phyloP scores from a whole-genome alignment of 1,140 invertebrate genomes.

The Sesamia nonagrioides region DNA sequence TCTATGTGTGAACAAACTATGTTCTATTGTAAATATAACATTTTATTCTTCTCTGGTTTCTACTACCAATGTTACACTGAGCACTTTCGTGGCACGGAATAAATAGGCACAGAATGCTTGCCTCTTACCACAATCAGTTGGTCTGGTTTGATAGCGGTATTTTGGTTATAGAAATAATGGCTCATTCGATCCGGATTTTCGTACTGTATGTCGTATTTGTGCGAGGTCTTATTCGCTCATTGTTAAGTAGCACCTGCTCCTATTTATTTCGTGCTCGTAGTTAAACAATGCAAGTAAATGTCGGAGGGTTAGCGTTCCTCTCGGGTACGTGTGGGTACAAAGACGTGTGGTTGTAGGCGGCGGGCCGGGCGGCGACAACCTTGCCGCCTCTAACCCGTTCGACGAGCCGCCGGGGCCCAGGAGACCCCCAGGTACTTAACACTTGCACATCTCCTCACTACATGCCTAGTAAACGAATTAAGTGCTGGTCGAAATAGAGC shows the following conservation, averaged over 20 bases:
- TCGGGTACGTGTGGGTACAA: slow-evolving; percentile 63
- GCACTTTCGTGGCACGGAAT: slow-evolving; percentile 23
- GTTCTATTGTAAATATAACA: slow-evolving; percentile 33
- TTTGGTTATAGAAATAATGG: too few species aligned
- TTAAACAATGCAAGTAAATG: slow-evolving; percentile 4
- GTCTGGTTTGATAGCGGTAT: neutral
- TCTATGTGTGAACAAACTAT: slow-evolving; percentile 8
- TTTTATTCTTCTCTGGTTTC: neutral
- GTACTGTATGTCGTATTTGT: neutral
- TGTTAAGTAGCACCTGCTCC: neutral
- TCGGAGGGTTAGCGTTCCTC: slow-evolving; percentile 34
- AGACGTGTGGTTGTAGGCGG: slow-evolving; percentile 83
- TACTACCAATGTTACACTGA: slow-evolving; percentile 3
- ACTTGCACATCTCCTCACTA: slow-evolving; percentile 36
- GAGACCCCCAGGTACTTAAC: slow-evolving; percentile 82
- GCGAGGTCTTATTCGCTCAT: neutral
- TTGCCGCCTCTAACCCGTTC: slow-evolving; percentile 94
- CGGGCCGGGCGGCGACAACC: slow-evolving; percentile 89
- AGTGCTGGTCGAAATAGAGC: neutral
- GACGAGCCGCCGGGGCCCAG: slow-evolving; percentile 90
- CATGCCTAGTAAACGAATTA: slow-evolving; percentile 12
- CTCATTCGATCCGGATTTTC: too few species aligned
- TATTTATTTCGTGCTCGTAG: slow-evolving; percentile 5
- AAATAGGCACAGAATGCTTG: neutral
- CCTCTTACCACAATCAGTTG: too few species aligned